A percentile compares a stretch with the other conserved stretches of the same genome.
Evolutionary conservation across 2,113 vertebrate genomes (phyloP).

Genomic region (Machaerirhynchus nigripectus): DNA sequence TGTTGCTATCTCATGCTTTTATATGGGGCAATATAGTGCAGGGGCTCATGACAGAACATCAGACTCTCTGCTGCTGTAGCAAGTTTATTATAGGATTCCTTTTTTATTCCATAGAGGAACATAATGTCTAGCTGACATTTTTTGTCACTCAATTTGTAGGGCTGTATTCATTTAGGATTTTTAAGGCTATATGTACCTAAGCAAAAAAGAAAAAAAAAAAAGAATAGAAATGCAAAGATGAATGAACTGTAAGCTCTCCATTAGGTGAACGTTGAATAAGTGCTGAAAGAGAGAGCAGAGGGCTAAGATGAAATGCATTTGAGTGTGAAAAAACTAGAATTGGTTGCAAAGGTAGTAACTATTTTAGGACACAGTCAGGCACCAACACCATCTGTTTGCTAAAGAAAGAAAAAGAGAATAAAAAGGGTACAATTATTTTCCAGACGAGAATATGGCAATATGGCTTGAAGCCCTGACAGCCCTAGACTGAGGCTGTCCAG

Average conservation of each 20-base stretch:
- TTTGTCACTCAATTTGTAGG: neutral
- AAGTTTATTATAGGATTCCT: slow-evolving; percentile 13
- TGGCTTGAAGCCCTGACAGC: neutral
- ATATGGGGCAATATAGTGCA: slow-evolving; percentile 42
- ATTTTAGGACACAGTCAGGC: neutral
- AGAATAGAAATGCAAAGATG: neutral
- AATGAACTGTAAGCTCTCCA: neutral
- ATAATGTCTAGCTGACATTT: neutral
- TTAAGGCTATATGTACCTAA: neutral
- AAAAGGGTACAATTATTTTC: neutral
- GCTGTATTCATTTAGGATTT: neutral
- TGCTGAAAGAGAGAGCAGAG: neutral
- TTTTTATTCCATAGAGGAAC: neutral
- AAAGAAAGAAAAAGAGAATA: neutral
- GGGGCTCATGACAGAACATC: slow-evolving; percentile 30
- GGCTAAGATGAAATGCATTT: neutral
- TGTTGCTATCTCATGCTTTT: slow-evolving; percentile 50
- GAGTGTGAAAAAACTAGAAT: neutral
- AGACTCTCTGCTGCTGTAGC: slow-evolving; percentile 10
- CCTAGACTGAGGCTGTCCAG: neutral
- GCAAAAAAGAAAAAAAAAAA: neutral
- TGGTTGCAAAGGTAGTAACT: neutral
- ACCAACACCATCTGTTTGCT: neutral
- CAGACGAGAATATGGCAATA: neutral
- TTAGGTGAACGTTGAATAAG: neutral